These are phyloP conservation scores for Galaxias olidus DNA, from an alignment of 2,797 vertebrate genomes.

Conservation along the genomic window DNA sequence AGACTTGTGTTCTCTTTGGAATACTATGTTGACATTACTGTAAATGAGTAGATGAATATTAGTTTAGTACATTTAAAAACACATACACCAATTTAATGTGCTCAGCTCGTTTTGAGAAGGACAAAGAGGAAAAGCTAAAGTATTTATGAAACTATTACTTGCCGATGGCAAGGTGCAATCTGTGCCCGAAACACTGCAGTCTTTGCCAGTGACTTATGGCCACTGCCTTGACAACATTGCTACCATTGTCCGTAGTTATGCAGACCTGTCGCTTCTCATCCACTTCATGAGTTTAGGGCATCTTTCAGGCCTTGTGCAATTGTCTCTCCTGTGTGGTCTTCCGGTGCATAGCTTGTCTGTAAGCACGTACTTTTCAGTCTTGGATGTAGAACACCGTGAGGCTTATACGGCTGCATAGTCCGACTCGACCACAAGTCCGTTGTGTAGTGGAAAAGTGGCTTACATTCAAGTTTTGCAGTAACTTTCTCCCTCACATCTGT, in stretches of 20 bases:
- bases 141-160: no score
- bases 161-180: slow-evolving; percentile 23
- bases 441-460: slow-evolving; percentile 22
- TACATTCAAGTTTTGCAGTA: slow-evolving; percentile 23
- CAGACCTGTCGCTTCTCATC: slow-evolving; percentile 5
- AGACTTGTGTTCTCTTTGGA: no score
- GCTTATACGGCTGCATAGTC: not conserved
- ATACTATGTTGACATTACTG: no score
- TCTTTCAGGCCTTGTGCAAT: slow-evolving; percentile 17
- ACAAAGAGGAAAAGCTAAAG: no score
- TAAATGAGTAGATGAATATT: no score
- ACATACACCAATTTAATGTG: no score
- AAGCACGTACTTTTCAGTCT: slow-evolving; percentile 12
- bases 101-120: no score
- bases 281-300: slow-evolving; percentile 1
- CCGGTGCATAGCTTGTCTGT: slow-evolving; percentile 7
- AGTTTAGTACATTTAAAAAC: no score
- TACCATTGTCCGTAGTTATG: slow-evolving; percentile 21
- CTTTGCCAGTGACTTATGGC: slow-evolving; percentile 6
- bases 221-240: slow-evolving; percentile 19
- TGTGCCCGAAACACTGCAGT: slow-evolving; percentile 30
- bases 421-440: not conserved
- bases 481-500: slow-evolving; percentile 23
- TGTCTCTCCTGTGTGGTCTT: slow-evolving; percentile 9
- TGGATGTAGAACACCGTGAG: slow-evolving; percentile 45